Conservation (phyloP, 2,113 vertebrate species). For the Lepidothrix coronata region DNA sequence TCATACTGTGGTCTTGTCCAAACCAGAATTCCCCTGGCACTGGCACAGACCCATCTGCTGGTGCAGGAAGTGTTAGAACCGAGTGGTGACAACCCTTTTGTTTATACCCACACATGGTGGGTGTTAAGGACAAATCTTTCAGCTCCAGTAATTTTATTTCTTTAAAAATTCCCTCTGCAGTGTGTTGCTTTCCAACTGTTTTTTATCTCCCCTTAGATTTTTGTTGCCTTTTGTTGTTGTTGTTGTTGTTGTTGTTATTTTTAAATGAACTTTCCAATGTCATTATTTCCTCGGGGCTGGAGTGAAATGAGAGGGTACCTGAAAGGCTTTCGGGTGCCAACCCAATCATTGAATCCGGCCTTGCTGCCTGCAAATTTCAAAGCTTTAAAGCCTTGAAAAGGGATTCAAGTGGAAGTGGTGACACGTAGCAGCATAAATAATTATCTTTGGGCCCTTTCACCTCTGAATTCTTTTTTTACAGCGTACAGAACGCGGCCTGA, state of each 20-base stretch:
- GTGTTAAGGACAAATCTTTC: not conserved
- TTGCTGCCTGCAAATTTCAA: conserved; percentile 43
- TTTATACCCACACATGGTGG: fast-evolving
- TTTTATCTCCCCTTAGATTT: not conserved
- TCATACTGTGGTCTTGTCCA: fast-evolving
- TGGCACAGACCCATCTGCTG: fast-evolving
- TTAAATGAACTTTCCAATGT: not conserved
- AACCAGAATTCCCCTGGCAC: fast-evolving
- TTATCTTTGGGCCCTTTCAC: conserved; percentile 65
- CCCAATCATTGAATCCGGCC: not conserved
- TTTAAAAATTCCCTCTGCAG: not conserved
- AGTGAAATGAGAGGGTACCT: conserved; percentile 8
- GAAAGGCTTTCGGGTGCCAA: conserved; percentile 14
- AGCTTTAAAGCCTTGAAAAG: conserved; percentile 57
- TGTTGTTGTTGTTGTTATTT: not conserved
- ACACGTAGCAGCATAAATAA: conserved; percentile 66
- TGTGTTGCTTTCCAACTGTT: not conserved
- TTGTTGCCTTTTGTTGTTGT: not conserved
- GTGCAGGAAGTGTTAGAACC: not conserved
- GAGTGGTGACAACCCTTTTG: fast-evolving
- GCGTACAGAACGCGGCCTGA: not conserved
- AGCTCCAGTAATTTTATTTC: not conserved
- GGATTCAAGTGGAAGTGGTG: conserved; percentile 39
- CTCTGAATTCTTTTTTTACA: conserved; percentile 46
- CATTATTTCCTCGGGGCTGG: not conserved